These are phyloP conservation scores for Drosophila mauritiana DNA, from an alignment of 1,140 invertebrate species.

Conservation along the genomic window DNA sequence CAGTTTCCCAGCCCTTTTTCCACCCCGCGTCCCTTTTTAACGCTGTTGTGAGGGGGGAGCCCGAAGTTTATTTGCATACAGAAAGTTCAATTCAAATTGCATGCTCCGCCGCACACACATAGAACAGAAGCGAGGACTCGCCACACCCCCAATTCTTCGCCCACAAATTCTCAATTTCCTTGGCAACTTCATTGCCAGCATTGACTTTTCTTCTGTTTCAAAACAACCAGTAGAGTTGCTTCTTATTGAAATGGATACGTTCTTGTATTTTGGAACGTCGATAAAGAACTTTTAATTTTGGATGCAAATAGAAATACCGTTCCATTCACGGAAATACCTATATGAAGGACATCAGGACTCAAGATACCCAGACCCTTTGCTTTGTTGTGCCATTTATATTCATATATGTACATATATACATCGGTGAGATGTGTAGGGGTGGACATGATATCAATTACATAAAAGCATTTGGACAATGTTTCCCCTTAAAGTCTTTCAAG, in stretches of 20 bases:
- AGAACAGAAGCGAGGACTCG: conserved; percentile 12
- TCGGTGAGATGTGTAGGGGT: too few relatives aligned
- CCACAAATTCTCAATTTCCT: conserved; percentile 22
- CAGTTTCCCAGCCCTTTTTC: conserved; percentile 15
- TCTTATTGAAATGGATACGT: background rate
- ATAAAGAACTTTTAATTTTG: too few relatives aligned
- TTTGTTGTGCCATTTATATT: background rate
- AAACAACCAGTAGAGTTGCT: conserved; percentile 1
- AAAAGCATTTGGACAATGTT: too few relatives aligned
- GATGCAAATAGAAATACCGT: background rate
- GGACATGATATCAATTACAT: too few relatives aligned
- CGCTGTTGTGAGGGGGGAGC: background rate
- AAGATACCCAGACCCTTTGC: too few relatives aligned
- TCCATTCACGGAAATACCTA: background rate
- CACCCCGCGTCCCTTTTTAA: background rate
- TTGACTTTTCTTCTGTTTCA: conserved; percentile 8
- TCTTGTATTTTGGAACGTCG: too few relatives aligned
- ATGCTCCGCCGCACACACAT: conserved; percentile 56
- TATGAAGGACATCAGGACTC: too few relatives aligned
- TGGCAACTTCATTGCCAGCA: conserved; percentile 34
- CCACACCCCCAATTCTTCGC: conserved; percentile 3
- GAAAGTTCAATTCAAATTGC: conserved; percentile 79
- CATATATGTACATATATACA: background rate
- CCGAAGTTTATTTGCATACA: conserved; percentile 70
- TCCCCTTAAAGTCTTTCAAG: too few relatives aligned